Conservation (phyloP, 1,140 invertebrate species). For the Portunus trituberculatus region DNA sequence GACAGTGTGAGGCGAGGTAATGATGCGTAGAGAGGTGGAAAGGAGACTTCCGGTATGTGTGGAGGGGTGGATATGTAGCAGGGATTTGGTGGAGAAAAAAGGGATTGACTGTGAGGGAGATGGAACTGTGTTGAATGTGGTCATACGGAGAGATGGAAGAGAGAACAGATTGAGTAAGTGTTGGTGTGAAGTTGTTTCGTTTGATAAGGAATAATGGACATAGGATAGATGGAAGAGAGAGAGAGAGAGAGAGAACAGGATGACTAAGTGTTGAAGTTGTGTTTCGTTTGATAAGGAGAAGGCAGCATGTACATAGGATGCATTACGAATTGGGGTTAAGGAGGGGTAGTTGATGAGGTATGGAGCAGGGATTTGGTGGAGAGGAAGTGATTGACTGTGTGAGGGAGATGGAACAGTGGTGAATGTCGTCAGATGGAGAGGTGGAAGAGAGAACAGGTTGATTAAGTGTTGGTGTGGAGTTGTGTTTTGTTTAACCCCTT, state of each 20-base stretch:
- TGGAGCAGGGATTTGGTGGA: background rate
- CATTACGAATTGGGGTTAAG: background rate
- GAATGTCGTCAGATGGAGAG: background rate
- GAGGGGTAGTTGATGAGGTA: background rate
- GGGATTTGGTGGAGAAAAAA: background rate
- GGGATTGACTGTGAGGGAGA: background rate
- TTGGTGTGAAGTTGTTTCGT: no score
- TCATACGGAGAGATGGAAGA: background rate
- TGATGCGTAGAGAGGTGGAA: no score
- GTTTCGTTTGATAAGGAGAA: background rate
- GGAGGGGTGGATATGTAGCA: background rate
- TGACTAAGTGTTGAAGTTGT: background rate
- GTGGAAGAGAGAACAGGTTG: background rate
- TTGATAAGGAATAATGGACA: background rate
- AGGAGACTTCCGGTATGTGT: background rate
- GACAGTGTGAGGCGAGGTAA: no score
- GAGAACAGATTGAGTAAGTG: background rate
- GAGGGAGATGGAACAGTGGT: background rate
- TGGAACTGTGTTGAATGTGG: background rate
- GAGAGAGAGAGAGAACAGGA: background rate
- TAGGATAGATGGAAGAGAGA: background rate
- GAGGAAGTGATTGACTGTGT: background rate
- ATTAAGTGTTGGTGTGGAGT: background rate
- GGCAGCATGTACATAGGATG: background rate
- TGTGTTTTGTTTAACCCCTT: no score